These are phyloP conservation scores for Heliconius hortense DNA, from an alignment of 2,888 invertebrate genomes.

Conservation along the genomic window DNA sequence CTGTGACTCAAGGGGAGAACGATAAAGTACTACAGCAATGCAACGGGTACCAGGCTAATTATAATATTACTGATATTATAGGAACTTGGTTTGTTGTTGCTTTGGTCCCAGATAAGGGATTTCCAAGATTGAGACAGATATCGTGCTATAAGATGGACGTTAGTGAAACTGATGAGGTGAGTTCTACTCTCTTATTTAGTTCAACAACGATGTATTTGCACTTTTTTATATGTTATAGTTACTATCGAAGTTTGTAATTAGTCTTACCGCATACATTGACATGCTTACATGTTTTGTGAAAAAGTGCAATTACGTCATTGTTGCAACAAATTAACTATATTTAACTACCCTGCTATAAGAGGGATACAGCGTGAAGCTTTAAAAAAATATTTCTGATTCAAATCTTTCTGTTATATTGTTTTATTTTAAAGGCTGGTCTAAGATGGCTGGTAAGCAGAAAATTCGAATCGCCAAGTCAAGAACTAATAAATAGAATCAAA, in stretches of 20 bases:
- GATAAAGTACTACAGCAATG: slow-evolving; percentile 46
- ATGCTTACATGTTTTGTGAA: too few species aligned
- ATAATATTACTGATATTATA: slow-evolving; percentile 56
- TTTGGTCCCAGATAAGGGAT: slow-evolving; percentile 65
- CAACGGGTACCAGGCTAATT: slow-evolving; percentile 61
- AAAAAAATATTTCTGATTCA: slow-evolving; percentile 1
- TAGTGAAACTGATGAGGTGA: slow-evolving; percentile 70
- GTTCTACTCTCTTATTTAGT: neutral
- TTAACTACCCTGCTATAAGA: neutral
- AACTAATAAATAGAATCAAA: slow-evolving; percentile 46
- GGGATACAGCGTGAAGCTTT: neutral
- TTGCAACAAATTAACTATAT: too few species aligned
- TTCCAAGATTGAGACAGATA: slow-evolving; percentile 56
- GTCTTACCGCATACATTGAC: too few species aligned
- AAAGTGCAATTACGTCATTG: too few species aligned
- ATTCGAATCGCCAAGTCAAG: slow-evolving; percentile 46
- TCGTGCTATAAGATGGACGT: slow-evolving; percentile 68
- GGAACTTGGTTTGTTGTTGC: slow-evolving; percentile 70
- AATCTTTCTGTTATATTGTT: neutral
- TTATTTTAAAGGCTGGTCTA: slow-evolving; percentile 58
- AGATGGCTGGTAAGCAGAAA: slow-evolving; percentile 68
- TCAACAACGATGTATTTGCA: too few species aligned
- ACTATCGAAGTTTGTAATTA: too few species aligned
- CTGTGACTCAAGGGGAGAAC: slow-evolving; percentile 44
- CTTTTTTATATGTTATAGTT: too few species aligned